Evolutionary conservation across 2,113 vertebrate genomes (phyloP).

Genomic region (Zosterops japonicus): DNA sequence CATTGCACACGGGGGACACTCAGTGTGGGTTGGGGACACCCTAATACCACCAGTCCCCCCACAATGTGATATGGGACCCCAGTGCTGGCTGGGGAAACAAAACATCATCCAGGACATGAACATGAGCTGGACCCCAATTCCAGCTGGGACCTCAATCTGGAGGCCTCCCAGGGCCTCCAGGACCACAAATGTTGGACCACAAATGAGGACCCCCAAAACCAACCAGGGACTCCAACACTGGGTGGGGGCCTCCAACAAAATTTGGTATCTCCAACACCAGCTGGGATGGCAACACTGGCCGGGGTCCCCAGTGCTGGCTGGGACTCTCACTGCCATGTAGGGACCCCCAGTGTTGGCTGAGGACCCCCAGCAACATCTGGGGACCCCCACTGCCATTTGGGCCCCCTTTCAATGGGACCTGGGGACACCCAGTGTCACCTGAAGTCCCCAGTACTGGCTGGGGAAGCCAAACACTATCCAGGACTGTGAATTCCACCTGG

Average conservation of each 20-base stretch:
- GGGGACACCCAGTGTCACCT: not conserved
- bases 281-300: not conserved
- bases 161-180: not conserved
- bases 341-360: not conserved
- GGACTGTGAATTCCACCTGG: not conserved
- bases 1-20: not conserved
- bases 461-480: not conserved
- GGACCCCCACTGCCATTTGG: not conserved
- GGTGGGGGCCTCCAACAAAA: not conserved
- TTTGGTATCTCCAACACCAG: not conserved
- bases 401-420: not conserved
- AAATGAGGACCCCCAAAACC: not conserved
- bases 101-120: not conserved
- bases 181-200: not conserved
- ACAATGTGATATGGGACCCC: not conserved
- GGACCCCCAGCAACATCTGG: not conserved
- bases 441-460: fast-evolving
- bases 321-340: not conserved
- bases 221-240: too few relatives aligned
- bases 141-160: not conserved
- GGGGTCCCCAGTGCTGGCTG: not conserved
- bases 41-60: not conserved
- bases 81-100: not conserved
- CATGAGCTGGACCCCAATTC: not conserved
- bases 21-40: not conserved